phyloP scores from a whole-genome alignment of 2,888 invertebrate species.

The Rhodophaea formosa region DNA sequence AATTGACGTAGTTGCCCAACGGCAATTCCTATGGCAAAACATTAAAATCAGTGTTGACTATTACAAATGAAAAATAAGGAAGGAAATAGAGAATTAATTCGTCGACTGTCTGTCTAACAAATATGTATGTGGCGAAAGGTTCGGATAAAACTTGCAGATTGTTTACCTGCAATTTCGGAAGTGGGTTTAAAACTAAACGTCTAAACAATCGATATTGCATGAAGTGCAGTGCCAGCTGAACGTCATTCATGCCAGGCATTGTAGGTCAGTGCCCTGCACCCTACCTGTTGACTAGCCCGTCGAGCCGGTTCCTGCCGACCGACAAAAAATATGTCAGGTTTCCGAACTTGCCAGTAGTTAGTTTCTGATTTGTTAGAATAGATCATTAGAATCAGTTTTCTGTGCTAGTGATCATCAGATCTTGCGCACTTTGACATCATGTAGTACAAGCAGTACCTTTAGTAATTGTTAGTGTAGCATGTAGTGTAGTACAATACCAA shows the following conservation, averaged over 20 bases:
- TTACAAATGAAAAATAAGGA: too few species aligned
- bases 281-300: slow-evolving; percentile 74
- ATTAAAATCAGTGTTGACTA: too few species aligned
- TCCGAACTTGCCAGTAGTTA: slow-evolving; percentile 40
- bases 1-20: too few species aligned
- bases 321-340: slow-evolving; percentile 51
- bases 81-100: too few species aligned
- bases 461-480: too few species aligned
- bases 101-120: too few species aligned
- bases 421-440: too few species aligned
- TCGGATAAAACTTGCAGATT: background rate
- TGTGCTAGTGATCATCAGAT: too few species aligned
- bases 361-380: slow-evolving; percentile 19
- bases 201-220: slow-evolving; percentile 20
- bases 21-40: too few species aligned
- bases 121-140: too few species aligned
- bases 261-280: slow-evolving; percentile 76
- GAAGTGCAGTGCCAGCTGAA: slow-evolving; percentile 45
- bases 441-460: too few species aligned
- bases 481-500: too few species aligned
- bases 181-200: background rate
- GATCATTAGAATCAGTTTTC: background rate
- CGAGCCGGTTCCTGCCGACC: slow-evolving; percentile 63
- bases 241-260: slow-evolving; percentile 66
- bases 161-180: background rate